Conservation (phyloP, 2,113 vertebrate genomes). For the Sus scrofa region T2T-Sscrofa CM000813.6:46509501-46510000, state of each 20-base stretch:
- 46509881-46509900: neutral
- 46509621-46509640: neutral
- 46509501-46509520: neutral
- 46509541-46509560: neutral
- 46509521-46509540: neutral
- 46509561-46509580: neutral
- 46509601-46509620: neutral
- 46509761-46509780: neutral
- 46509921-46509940: neutral
- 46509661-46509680: neutral
- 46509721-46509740: neutral
- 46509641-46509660: neutral
- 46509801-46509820: neutral
- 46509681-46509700: neutral
- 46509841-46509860: neutral
- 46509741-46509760: neutral
- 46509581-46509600: neutral
- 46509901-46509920: neutral
- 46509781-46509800: neutral
- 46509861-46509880: neutral
- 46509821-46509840: neutral
- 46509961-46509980: neutral
- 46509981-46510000: neutral
- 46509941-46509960: neutral
- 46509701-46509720: neutral